Base-by-base conservation (phyloP, 1,140 invertebrate genomes). In the Saccostrea cuccullata region DNA sequence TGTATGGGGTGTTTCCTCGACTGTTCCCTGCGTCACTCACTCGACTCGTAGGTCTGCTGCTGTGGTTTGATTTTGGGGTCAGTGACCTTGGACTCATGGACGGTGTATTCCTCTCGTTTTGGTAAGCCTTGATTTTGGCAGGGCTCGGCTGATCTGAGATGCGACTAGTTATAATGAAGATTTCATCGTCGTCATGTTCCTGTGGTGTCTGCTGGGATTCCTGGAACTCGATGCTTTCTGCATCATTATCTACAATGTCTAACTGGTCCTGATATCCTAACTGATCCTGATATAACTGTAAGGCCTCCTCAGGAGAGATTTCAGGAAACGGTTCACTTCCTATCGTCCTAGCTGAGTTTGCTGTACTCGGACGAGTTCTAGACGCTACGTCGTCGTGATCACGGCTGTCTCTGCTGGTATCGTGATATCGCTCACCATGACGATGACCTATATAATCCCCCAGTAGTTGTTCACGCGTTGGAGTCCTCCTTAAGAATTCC, bases 311-410 rank as follows among this genome's bases (percentile, higher is more conserved):
- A 40, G 93, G 93, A n/a, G 91, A 92, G 26, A 93, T 92, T 86
- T 94, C 93, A 2, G 93, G 93, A 88, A 94, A 93, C 70, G 92
- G 92, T 36, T 90, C 89, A 86, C 91, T 92, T 87, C 92, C 93
- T 64, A 94, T 89, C 17, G 93, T 93, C 26, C 90, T 84, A 9
- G 89, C 90, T 55, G 93, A 93, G 86, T 91, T 92, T n/a, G 92
- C 91, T 55, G 91, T 91, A 84, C 88, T 91, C n/a, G 91, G 90
- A 73, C 91, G 82, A 40, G 91, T 91, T 15, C 88, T 64, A 30
- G 88, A 77, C 17, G 77, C 87, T n/a, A 55, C 64, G 70, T 83
- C 85, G 8, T 89, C 85, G 5, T 89, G 77, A 60, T 87, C 82
- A n/a, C 85, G 56, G 11, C 87, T 60, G 55, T 88, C 67, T 64